Base-by-base conservation (phyloP, 2,888 invertebrate genomes). In the Melinaea menophilus region DNA sequence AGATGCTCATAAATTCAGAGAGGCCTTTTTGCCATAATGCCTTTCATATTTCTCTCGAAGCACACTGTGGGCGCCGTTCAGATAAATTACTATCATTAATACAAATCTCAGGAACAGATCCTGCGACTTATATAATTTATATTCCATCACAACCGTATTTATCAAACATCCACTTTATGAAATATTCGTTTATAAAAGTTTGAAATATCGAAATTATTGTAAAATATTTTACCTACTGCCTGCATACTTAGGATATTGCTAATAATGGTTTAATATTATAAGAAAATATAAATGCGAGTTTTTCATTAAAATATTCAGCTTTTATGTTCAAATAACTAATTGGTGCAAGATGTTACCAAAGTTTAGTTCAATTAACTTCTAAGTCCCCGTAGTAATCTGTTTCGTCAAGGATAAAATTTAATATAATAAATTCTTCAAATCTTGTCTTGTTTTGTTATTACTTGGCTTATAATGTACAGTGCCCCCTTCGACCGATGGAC, bases 71-170 rank as follows among this genome's bases (percentile, higher is more conserved):
- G 87, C 79, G 84, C 86, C 85, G 88, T 84, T 88, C 85, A 88
- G 89, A 89, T 88, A 88, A 90, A 90, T 90, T 90, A 88, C 85
- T 75, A 78, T 84, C 86, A 89, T 90, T 89, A 88, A 90, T 90
- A 90, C 90, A 88, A 90, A 89, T 88, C 88, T 84, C 81, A 79
- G 79, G 84, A 81, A 74, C 78, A 84, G 82, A 89, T 88, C 83
- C 86, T 75, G 77, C 81, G 88, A 89, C 88, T 90, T 90, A 90
- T 89, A 89, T 88, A 88, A 90, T 90, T 90, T 87, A 88, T 88
- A 88, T 88, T 90, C 88, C 86, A 88, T 88, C 85, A 84, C 78
- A 77, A 78, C 71, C 75, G 80, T 88, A 87, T 89, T 88, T 88
- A 86, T 88, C 86, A 88, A 86, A 85, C 79, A 84, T 84, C 79